Evolutionary conservation across 2,797 vertebrate species (phyloP).

Genomic region (Gobionotothen gibberifrons): DNA sequence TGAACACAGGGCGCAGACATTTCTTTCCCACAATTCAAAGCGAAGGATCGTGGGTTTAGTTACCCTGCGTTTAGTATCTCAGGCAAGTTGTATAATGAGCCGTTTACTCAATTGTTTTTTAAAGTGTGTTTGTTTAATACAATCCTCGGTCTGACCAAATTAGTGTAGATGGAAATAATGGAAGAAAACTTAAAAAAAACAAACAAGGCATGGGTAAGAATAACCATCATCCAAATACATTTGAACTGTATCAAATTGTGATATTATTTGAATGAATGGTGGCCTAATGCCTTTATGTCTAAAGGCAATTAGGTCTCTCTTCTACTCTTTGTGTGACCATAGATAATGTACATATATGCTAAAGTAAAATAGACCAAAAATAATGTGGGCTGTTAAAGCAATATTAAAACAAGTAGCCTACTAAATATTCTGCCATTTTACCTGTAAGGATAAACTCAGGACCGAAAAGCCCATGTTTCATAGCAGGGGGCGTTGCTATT

Average conservation of each 20-base stretch:
- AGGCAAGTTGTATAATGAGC: constrained; percentile 17
- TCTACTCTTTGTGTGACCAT: too few species aligned
- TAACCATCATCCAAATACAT: not conserved
- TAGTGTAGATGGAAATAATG: too few species aligned
- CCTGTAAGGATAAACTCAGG: constrained; percentile 15
- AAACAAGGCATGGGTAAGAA: not conserved
- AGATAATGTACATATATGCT: too few species aligned
- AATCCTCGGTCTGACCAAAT: too few species aligned
- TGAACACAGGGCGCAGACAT: constrained; percentile 66
- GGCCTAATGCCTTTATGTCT: not conserved
- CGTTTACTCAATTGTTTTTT: too few species aligned
- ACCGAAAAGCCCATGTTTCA: fast-evolving
- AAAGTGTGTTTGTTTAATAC: too few species aligned
- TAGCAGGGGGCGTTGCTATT: constrained; percentile 9
- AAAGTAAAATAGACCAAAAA: too few species aligned
- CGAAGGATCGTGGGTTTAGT: fast-evolving
- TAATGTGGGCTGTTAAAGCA: too few species aligned
- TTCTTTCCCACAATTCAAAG: constrained; percentile 68
- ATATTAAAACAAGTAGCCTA: too few species aligned
- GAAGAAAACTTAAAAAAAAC: too few species aligned
- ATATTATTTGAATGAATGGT: not conserved
- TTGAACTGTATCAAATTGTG: not conserved
- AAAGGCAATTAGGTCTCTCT: too few species aligned
- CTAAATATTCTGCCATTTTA: not conserved
- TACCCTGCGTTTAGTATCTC: not conserved